Percentiles rank a stretch among this genome's conserved stretches.
These are phyloP conservation scores for Athrips mouffetella DNA, from an alignment of 2,888 invertebrate genomes.

Conservation along the genomic window DNA sequence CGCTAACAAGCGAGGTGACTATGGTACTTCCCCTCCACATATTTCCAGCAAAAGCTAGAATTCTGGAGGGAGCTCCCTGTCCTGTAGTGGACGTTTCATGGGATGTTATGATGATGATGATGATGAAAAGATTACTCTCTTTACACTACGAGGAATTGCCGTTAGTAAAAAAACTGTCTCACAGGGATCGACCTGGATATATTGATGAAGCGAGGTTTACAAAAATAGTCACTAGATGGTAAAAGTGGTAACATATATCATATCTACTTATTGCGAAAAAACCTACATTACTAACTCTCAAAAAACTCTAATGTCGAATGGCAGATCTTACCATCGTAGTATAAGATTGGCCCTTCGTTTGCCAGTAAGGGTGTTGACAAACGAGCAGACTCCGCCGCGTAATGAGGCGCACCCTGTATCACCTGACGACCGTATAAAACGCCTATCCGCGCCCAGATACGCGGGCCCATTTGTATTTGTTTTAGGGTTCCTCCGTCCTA, in stretches of 20 bases:
- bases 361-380: constrained; percentile 57
- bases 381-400: constrained; percentile 54
- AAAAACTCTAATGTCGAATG: too few species aligned
- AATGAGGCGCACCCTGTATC: constrained; percentile 60
- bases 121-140: constrained; percentile 59
- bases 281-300: too few species aligned
- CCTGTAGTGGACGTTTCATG: too few species aligned
- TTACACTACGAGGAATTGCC: constrained; percentile 64
- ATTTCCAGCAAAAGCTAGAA: too few species aligned
- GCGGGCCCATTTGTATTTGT: constrained; percentile 37
- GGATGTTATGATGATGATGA: too few species aligned
- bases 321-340: constrained; percentile 16
- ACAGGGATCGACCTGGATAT: constrained; percentile 10
- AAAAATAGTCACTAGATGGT: too few species aligned
- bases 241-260: too few species aligned
- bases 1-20: too few species aligned
- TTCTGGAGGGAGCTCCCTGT: too few species aligned
- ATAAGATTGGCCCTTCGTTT: constrained; percentile 19
- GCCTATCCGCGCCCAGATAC: constrained; percentile 39
- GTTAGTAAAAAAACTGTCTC: constrained; percentile 56
- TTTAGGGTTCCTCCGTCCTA: constrained; percentile 18
- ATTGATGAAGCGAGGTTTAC: neutral
- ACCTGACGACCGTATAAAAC: constrained; percentile 54
- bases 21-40: too few species aligned
- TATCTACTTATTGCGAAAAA: too few species aligned